Conservation (phyloP, 2,113 vertebrate species). For the Oplegnathus fasciatus region DNA sequence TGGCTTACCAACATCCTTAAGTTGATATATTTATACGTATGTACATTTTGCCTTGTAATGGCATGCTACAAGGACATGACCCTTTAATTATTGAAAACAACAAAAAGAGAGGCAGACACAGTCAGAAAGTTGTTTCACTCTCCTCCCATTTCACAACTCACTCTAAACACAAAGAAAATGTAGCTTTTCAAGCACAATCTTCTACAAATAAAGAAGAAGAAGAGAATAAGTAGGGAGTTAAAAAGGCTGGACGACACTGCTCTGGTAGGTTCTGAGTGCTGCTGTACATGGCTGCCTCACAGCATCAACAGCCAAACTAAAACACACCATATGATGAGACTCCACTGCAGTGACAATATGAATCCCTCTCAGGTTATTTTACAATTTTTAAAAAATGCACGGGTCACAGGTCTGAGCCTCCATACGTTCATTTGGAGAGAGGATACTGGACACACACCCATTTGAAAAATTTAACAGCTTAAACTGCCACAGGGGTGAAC, state of each 20-base stretch:
- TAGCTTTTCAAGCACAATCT: slow-evolving; percentile 51
- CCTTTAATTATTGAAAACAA: slow-evolving; percentile 62
- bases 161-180: slow-evolving; percentile 44
- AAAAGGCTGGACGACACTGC: slow-evolving; percentile 41
- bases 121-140: slow-evolving; percentile 44
- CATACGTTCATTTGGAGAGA: slow-evolving; percentile 8
- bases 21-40: slow-evolving; percentile 85
- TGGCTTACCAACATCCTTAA: slow-evolving; percentile 77
- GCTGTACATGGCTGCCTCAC: slow-evolving; percentile 24
- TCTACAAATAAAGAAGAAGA: slow-evolving; percentile 37
- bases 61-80: slow-evolving; percentile 83
- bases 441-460: slow-evolving; percentile 21
- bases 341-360: slow-evolving; percentile 32
- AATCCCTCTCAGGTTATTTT: slow-evolving; percentile 52
- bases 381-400: slow-evolving; percentile 26
- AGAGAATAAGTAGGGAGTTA: slow-evolving; percentile 29
- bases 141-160: slow-evolving; percentile 46
- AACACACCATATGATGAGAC: slow-evolving; percentile 31
- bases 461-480: slow-evolving; percentile 14
- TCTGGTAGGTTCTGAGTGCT: slow-evolving; percentile 53
- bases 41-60: slow-evolving; percentile 83
- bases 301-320: slow-evolving; percentile 33
- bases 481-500: slow-evolving; percentile 52
- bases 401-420: slow-evolving; percentile 20
- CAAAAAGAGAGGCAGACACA: slow-evolving; percentile 21